Evolutionary conservation across 92 coral and sea anemone genomes (phyloP).

Genomic region (Actinernus sp.): DNA sequence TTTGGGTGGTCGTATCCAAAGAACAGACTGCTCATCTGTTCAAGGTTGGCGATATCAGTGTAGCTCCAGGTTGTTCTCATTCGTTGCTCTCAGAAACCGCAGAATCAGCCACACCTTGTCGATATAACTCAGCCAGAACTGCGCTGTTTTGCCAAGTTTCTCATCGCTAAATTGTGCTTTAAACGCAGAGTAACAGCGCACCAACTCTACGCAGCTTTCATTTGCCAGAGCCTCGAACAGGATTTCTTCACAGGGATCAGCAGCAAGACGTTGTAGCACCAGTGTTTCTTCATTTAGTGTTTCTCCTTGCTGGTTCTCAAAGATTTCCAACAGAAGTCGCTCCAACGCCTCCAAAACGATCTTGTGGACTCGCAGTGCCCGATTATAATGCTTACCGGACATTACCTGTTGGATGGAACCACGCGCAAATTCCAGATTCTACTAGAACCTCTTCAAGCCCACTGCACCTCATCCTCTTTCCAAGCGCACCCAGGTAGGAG

Average conservation of each 20-base stretch:
- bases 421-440: conserved; percentile 34
- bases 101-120: conserved; percentile 14
- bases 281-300: not conserved
- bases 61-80: conserved; percentile 11
- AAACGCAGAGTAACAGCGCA: not conserved
- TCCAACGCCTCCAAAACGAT: no score
- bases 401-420: no score
- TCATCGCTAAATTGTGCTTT: not conserved
- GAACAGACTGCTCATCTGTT: no score
- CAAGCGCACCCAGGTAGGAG: conserved; percentile 24
- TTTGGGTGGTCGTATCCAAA: no score
- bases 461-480: conserved; percentile 40
- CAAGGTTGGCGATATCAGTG: conserved; percentile 10
- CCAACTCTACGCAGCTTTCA: conserved; percentile 5
- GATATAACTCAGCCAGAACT: conserved; percentile 13
- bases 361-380: no score
- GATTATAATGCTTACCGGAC: no score
- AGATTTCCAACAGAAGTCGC: conserved; percentile 4
- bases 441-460: conserved; percentile 38
- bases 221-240: not conserved
- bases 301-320: conserved; percentile 5
- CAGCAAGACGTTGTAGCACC: conserved; percentile 2
- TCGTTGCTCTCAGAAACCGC: conserved; percentile 12
- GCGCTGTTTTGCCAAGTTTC: conserved; percentile 10
- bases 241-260: conserved; percentile 10